Conservation (phyloP, 2,113 vertebrate genomes). For the Petromus typicus region DNA sequence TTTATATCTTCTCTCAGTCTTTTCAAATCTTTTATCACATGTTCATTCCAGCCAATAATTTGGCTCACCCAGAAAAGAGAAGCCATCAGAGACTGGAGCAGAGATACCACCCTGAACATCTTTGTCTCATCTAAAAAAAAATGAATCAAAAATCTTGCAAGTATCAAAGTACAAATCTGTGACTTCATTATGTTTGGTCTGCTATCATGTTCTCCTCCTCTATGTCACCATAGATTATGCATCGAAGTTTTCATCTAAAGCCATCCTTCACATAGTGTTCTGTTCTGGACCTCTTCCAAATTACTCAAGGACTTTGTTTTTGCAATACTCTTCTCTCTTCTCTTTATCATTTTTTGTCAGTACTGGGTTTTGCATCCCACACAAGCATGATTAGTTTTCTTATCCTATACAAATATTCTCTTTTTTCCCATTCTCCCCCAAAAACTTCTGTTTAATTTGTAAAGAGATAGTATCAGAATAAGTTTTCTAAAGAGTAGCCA, state of each 20-base stretch:
- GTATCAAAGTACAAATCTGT: not conserved
- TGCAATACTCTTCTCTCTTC: not conserved
- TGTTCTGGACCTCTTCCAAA: not conserved
- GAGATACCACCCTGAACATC: not conserved
- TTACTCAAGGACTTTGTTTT: not conserved
- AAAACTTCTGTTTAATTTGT: not conserved
- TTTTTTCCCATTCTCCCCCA: not conserved
- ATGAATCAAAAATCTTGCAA: not conserved
- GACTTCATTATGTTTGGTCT: too few relatives aligned
- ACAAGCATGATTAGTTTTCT: not conserved
- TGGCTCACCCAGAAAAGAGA: not conserved
- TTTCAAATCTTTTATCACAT: not conserved
- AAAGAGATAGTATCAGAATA: not conserved
- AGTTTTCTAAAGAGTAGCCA: not conserved
- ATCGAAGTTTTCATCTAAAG: not conserved
- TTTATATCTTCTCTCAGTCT: not conserved
- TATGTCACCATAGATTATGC: not conserved
- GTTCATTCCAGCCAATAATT: not conserved
- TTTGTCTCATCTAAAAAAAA: not conserved
- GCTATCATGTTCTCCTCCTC: not conserved
- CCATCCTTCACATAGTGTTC: not conserved
- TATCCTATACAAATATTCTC: not conserved
- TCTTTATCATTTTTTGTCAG: not conserved
- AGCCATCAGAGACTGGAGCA: not conserved
- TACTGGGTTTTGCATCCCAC: not conserved